Evolutionary conservation across 2,888 invertebrate genomes (phyloP).

Genomic region (Tetheella fluctuosa): DNA sequence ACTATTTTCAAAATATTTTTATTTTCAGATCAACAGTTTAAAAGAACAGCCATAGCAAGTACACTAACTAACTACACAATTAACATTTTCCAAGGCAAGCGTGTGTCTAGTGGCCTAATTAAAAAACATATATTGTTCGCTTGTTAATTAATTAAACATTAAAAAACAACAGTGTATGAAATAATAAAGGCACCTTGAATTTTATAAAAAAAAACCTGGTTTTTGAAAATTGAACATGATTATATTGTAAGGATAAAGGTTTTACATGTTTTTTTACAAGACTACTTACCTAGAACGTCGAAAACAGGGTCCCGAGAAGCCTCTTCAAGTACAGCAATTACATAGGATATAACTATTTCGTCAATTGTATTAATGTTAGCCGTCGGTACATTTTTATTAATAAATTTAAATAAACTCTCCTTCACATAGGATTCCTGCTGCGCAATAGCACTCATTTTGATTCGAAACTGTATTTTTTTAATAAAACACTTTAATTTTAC

Average conservation of each 20-base stretch:
- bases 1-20: no score
- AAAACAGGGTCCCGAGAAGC: constrained; percentile 91
- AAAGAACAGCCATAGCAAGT: neutral
- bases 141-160: constrained; percentile 36
- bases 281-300: constrained; percentile 87
- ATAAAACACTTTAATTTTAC: constrained; percentile 41
- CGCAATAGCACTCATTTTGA: constrained; percentile 81
- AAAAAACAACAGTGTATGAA: constrained; percentile 21
- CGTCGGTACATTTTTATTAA: constrained; percentile 90
- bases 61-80: constrained; percentile 11
- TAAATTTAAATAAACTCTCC: constrained; percentile 92
- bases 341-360: constrained; percentile 95
- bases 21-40: neutral
- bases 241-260: constrained; percentile 1
- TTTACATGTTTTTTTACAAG: constrained; percentile 11
- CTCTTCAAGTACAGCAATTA: constrained; percentile 95
- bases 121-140: constrained; percentile 19
- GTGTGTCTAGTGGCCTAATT: constrained; percentile 24
- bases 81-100: constrained; percentile 23
- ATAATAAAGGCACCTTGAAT: neutral
- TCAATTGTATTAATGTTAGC: constrained; percentile 93
- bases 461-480: constrained; percentile 47
- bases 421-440: constrained; percentile 90
- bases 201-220: neutral
- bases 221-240: constrained; percentile 4